Evolutionary conservation across 2,113 vertebrate species (phyloP), one percentile per base, ranked within the genome.

Genomic region (Urocynchramus pylzowi): DNA sequence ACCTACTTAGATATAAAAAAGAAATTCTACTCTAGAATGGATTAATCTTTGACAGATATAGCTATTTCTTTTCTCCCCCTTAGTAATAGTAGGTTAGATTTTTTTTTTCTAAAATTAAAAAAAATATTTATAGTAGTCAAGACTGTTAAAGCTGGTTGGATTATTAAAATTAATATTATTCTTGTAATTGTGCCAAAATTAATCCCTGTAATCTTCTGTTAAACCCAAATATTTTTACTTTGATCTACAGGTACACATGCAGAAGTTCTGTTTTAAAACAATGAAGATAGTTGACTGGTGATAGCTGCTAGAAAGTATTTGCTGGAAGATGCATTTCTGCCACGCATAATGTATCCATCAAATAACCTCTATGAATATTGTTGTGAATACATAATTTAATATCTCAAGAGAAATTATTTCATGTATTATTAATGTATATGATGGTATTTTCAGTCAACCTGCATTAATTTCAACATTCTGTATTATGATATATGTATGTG

Each of bases 121-220:
- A n/a, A 57, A 57, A 28, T 22, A 35, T 44, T 39, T 35, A 16
- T 28, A 52, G 20, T 15, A 52, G 19, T 52, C 33, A 30, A 35
- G 23, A 45, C 45, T 57, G 3, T 19, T 78, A 75, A 77, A 44
- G 2, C 1, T 10, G 19, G 2, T 8, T 9, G 1, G 0, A 3
- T 11, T 69, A 28, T 70, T 37, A 7, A 35, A 42, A 9, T 15
- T 49, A 31, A 50, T 6, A 10, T 52, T 69, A 63, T 80, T 47
- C 2, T 78, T 15, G 49, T 47, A 44, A 60, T 56, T 54, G 28
- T 64, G 2, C 11, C 56, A 73, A 59, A 87, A 71, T 54, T 75
- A 0, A 41, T 60, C 14, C 7, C 16, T 44, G 3, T 16, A 35
- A 13, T 61, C 18, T 73, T 56, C 22, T 33, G 4, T 28, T 59